Conservation (phyloP, 1,140 invertebrate genomes). For the Aphaenogaster rudis region DNA sequence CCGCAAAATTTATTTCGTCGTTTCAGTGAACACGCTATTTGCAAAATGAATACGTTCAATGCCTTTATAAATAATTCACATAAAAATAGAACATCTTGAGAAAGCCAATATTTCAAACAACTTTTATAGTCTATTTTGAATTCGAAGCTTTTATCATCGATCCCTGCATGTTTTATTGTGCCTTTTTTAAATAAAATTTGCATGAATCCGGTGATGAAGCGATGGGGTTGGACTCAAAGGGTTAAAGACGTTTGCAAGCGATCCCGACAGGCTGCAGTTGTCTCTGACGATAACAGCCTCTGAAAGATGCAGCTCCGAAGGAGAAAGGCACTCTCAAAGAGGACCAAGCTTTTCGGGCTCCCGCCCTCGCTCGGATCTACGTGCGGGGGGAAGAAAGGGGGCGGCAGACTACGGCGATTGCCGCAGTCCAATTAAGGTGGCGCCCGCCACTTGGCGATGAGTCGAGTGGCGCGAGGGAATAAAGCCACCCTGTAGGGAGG, state of each 20-base stretch:
- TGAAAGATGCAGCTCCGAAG: conserved; percentile 63
- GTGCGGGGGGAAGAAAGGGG: conserved; percentile 33
- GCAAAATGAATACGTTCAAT: neutral
- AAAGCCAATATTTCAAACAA: neutral
- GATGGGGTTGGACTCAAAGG: neutral
- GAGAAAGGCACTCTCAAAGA: conserved; percentile 54
- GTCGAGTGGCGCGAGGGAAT: conserved; percentile 71
- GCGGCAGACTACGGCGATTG: conserved; percentile 70
- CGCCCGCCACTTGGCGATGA: conserved; percentile 71
- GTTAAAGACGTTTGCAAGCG: conserved; percentile 23
- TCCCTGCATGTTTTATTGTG: neutral
- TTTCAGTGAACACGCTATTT: neutral
- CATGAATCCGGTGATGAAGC: conserved; percentile 14
- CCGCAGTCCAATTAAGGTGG: conserved; percentile 75
- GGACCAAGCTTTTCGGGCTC: conserved; percentile 58
- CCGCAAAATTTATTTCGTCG: neutral
- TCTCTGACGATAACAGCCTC: conserved; percentile 35
- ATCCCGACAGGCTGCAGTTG: neutral
- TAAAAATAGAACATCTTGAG: neutral
- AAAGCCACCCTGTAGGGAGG: conserved; percentile 48
- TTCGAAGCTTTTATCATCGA: neutral
- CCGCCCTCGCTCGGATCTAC: conserved; percentile 41
- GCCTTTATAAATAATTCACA: neutral
- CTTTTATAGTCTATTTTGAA: neutral
- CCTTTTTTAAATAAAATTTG: conserved; percentile 21